Percentiles rank a stretch among this genome's conserved stretches.
Evolutionary conservation across 2,113 vertebrate genomes (phyloP).

Genomic region (Gambusia affinis): DNA sequence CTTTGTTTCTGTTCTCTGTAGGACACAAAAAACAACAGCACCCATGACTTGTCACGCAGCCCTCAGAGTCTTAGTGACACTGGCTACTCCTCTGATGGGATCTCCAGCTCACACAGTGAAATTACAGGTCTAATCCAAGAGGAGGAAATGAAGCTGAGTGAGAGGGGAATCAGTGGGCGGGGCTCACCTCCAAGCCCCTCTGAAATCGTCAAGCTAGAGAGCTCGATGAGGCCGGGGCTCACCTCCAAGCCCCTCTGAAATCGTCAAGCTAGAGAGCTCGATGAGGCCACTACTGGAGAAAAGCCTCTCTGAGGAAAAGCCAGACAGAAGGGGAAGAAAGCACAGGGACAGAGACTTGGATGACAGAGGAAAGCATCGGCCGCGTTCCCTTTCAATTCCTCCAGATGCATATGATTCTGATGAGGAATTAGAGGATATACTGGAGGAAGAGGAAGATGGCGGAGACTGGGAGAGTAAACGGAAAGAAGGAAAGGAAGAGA

Average conservation of each 20-base stretch:
- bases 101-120: constrained; percentile 97
- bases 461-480: constrained; percentile 86
- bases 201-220: constrained; percentile 91
- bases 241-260: constrained; percentile 90
- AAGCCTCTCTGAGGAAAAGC: constrained; percentile 74
- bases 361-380: constrained; percentile 86
- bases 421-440: constrained; percentile 91
- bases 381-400: constrained; percentile 92
- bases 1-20: constrained; percentile 64
- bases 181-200: constrained; percentile 89
- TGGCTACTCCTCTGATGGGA: constrained; percentile 84
- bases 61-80: constrained; percentile 84
- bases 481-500: constrained; percentile 85
- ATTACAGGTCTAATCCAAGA: constrained; percentile 94
- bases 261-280: constrained; percentile 91
- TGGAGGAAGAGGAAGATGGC: constrained; percentile 91
- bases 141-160: constrained; percentile 91
- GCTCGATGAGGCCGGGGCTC: constrained; percentile 86
- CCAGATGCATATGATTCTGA: constrained; percentile 94
- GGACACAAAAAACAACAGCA: constrained; percentile 92
- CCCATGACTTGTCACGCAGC: constrained; percentile 90
- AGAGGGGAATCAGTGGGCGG: constrained; percentile 83
- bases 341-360: constrained; percentile 74
- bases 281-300: constrained; percentile 89
- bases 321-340: constrained; percentile 69